Evolutionary conservation across 2,888 invertebrate species (phyloP).

Genomic region (Melipona bicolor): DNA sequence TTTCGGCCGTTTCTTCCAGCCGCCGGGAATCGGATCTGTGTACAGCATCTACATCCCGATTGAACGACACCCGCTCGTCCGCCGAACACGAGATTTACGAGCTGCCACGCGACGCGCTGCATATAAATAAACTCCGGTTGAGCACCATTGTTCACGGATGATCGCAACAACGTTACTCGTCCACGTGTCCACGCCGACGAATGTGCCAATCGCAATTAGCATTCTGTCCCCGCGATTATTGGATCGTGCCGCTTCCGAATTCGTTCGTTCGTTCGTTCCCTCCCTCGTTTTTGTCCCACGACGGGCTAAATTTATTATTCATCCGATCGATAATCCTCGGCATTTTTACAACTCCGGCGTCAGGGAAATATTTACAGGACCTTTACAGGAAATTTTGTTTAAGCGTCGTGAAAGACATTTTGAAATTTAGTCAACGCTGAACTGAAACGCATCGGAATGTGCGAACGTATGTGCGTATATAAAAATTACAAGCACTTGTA

Average conservation of each 20-base stretch:
- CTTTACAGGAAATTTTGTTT: no score
- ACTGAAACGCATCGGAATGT: no score
- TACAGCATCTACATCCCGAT: constrained; percentile 63
- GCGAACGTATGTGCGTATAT: no score
- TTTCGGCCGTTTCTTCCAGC: constrained; percentile 67
- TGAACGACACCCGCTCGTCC: constrained; percentile 37
- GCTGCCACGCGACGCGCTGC: constrained; percentile 32
- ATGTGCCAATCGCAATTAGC: constrained; percentile 66
- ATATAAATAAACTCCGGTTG: constrained; percentile 62
- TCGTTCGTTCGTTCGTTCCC: neutral
- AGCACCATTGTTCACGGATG: constrained; percentile 65
- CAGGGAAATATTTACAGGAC: no score
- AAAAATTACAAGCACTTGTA: no score
- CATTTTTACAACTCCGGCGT: no score
- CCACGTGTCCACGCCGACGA: constrained; percentile 30
- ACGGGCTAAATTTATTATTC: no score
- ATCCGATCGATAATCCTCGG: neutral
- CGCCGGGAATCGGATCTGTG: constrained; percentile 56
- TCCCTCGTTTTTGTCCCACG: neutral
- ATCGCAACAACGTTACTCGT: constrained; percentile 49
- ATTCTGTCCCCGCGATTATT: constrained; percentile 62
- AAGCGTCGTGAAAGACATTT: no score
- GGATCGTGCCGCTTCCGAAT: constrained; percentile 18
- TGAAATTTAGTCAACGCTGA: no score
- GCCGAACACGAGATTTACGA: constrained; percentile 60